Evolutionary conservation across 2,797 vertebrate genomes (phyloP), one percentile per base, ranked within the genome.

Genomic region (Enteromius viviparus): DNA sequence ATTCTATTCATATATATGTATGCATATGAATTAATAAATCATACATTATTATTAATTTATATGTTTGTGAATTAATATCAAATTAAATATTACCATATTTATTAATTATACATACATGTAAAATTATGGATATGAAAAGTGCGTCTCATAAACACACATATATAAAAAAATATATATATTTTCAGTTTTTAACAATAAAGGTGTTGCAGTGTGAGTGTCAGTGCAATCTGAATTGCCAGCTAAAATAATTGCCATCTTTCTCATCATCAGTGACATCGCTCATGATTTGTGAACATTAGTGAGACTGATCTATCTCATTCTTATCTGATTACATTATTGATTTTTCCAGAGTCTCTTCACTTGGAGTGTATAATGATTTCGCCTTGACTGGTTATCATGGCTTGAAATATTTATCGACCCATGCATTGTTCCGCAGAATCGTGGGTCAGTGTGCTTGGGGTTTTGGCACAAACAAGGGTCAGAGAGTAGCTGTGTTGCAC

Each of bases 261-360:
- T 65, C 53, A 29, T 49, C 55, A 6, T 62, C 40, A 34, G 17
- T n/a, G 68, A n/a, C 14, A 26, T 51, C 15, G 66, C 58, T 81
- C 55, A 17, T 62, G 69, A 72, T 72, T 21, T 71, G 51, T 70
- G 66, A 26, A 71, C 68, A 71, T 81, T 64, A 72, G 69, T 2
- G 1, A 49, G 21, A 81, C 45, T 10, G 42, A 64, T 37, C 19
- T n/a, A 23, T 26, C 45, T 29, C 45, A 53, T 53, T 75, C 70
- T 29, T 51, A 78, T 70, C 71, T 60, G 45, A 74, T 79, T 23
- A 49, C 84, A 75, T 34, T 55, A 45, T 51, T 47, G 62, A 76
- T 81, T 70, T 74, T 71, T 7, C 19, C 49, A 3, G 10, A 29
- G 58, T 69, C 9, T 51, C n/a, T 78, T 75, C 45, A 74, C 68